Conservation (phyloP, 1,140 invertebrate genomes). For the Plodia interpunctella region DNA sequence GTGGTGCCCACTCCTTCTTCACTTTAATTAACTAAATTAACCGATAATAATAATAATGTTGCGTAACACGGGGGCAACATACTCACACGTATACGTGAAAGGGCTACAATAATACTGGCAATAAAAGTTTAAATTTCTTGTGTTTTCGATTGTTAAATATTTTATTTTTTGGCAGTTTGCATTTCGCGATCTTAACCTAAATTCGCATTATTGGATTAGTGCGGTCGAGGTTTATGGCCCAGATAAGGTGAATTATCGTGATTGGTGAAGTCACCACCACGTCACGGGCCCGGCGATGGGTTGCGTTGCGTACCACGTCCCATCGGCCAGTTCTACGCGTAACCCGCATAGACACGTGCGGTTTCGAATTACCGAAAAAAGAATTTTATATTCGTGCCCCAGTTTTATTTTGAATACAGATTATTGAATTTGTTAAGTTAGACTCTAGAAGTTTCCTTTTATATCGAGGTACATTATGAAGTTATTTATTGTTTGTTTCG, state of each 20-base stretch:
- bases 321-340: constrained; percentile 40
- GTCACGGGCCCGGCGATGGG: constrained; percentile 38
- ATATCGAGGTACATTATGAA: too few relatives aligned
- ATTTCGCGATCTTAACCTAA: background rate
- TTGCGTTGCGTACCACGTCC: constrained; percentile 36
- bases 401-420: background rate
- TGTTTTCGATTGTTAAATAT: background rate
- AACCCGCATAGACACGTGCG: constrained; percentile 22
- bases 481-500: too few relatives aligned
- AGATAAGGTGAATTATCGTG: constrained; percentile 10
- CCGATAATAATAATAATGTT: background rate
- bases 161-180: background rate
- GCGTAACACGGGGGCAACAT: constrained; percentile 5
- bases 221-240: background rate
- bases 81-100: constrained; percentile 2
- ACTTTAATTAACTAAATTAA: constrained; percentile 19
- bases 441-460: background rate
- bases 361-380: constrained; percentile 13
- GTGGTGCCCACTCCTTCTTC: constrained; percentile 14
- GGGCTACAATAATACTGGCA: background rate
- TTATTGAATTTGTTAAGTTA: background rate
- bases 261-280: constrained; percentile 29
- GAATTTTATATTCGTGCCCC: background rate
- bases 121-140: background rate
- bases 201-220: background rate